Base-by-base conservation (phyloP, 2,113 vertebrate species). In the Neoarius graeffei region DNA sequence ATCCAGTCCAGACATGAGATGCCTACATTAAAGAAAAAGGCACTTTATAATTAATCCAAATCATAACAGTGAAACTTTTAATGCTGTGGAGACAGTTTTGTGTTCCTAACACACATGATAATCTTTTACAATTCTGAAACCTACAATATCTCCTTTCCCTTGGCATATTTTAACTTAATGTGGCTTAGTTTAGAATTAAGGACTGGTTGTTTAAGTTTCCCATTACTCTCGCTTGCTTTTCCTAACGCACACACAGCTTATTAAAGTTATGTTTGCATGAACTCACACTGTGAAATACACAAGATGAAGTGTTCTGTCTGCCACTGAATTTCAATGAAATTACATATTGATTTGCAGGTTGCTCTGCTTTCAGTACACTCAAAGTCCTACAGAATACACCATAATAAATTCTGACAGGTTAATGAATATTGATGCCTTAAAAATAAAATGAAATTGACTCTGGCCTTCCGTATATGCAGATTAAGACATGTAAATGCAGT, bases 321-420 rank as follows among this genome's bases (percentile, higher is more conserved):
- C 69, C 85, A 79, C 82, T 73, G 84, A 85, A 86, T 73, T 77
- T 87, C 81, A 73, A 56, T 80, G 86, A 86, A 89, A 91, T 91
- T 91, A 88, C 85, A 88, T 90, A 90, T 89, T 91, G 89, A 91
- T 90, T 91, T 57, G 71, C 76, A 86, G 84, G 69, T 82, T 86
- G 7, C 30, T 87, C 74, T 69, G 42, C 57, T 85, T 82, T 90
- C 84, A 85, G 15, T 71, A 35, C 77, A 71, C 67, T 84, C 62
- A 80, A 79, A 56, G 52, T 80, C 52, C 23, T 79, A 67, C 27
- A 85, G 27, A 79, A 66, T 69, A 60, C 73, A 85, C 67, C 66
- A 5, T 90, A 87, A 86, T 85, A 73, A 71, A 84, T 52, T 64
- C 56, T 57, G 66, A 59, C 7, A 83, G 27, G 69, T 57, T 87